phyloP scores from a whole-genome alignment of 2,888 invertebrate genomes.

The Pristionchus exspectatus region DNA sequence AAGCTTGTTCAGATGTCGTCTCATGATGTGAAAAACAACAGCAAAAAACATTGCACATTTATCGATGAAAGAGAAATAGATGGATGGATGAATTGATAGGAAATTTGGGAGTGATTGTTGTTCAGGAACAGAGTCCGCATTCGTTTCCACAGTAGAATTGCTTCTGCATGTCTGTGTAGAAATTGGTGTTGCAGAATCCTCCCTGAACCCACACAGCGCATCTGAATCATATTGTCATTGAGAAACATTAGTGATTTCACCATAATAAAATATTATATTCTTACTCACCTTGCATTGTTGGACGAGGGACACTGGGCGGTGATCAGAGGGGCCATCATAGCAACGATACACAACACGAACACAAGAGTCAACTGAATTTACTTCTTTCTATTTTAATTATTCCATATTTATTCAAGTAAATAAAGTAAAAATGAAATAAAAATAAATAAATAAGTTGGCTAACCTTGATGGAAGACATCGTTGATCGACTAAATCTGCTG shows the following conservation, averaged over 20 bases:
- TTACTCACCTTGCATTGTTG: constrained; percentile 13
- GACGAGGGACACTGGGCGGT: not conserved
- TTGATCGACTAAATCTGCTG: not conserved
- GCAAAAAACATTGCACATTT: not conserved
- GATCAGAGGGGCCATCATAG: not conserved
- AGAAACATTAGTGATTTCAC: not conserved
- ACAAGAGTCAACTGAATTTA: constrained; percentile 7
- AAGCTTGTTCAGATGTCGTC: not conserved
- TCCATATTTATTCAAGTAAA: no score
- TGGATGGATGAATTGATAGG: not conserved
- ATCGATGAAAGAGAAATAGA: not conserved
- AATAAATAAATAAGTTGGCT: not conserved
- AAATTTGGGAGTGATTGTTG: not conserved
- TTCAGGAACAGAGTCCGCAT: constrained; percentile 14
- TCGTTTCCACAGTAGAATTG: not conserved
- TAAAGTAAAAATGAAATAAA: not conserved
- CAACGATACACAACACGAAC: not conserved
- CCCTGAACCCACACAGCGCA: not conserved
- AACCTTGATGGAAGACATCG: not conserved
- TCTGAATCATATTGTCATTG: not conserved
- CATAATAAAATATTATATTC: not conserved
- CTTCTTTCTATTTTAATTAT: not conserved
- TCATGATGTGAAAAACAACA: not conserved
- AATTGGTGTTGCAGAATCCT: not conserved
- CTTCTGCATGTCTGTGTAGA: not conserved